Evolutionary conservation across 2,113 vertebrate species (phyloP).

Genomic region (Tonatia bakeri): DNA sequence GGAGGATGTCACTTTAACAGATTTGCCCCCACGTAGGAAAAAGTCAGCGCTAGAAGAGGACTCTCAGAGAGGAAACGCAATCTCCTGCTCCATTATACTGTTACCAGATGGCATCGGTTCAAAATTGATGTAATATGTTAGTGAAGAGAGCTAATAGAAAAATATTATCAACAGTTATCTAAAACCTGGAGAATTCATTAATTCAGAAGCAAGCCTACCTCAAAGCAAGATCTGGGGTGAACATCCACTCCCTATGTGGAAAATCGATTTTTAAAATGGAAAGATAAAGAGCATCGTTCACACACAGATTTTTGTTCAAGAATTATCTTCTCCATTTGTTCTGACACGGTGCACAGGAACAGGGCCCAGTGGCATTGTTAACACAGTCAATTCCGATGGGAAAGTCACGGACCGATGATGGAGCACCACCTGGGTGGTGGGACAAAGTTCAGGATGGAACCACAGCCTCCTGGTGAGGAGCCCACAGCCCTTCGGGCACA

Average conservation of each 20-base stretch:
- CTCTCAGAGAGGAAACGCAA: background rate
- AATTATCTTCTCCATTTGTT: background rate
- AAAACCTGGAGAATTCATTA: background rate
- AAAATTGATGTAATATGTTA: background rate
- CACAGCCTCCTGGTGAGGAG: slow-evolving; percentile 48
- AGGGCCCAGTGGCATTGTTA: background rate
- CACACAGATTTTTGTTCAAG: background rate
- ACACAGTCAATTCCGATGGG: background rate
- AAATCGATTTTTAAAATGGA: background rate
- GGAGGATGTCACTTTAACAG: slow-evolving; percentile 37
- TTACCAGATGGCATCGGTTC: background rate
- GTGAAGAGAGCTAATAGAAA: background rate
- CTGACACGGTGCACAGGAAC: background rate
- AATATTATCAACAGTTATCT: background rate
- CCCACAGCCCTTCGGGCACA: slow-evolving; percentile 65
- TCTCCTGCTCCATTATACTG: background rate
- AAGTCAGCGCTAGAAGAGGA: background rate
- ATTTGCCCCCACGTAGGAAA: background rate
- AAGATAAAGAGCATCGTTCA: background rate
- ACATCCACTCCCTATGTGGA: no score
- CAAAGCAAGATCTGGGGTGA: background rate
- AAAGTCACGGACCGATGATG: background rate
- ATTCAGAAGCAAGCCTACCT: background rate
- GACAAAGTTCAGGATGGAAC: slow-evolving; percentile 21
- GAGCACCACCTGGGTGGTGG: slow-evolving; percentile 19